Evolutionary conservation across 1,140 invertebrate genomes (phyloP), one percentile per base, ranked within the genome.

Genomic region (Acromyrmex heyeri): DNA sequence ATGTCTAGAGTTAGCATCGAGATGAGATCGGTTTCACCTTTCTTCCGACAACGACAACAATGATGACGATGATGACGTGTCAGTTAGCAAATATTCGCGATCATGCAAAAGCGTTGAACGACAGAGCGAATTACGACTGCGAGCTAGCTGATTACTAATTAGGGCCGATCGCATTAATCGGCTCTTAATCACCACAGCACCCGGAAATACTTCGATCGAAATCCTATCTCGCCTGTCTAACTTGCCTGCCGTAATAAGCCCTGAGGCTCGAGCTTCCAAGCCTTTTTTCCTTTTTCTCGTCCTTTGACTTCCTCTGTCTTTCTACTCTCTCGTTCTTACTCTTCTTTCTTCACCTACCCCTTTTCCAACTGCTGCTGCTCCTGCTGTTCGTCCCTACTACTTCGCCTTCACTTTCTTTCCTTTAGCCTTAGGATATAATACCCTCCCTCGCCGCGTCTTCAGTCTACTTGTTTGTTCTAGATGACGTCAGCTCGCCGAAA

Each of bases 401-500:
- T 53, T 76, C 72, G 44, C 48, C 77, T 21, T 48, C 61, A 62
- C 67, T 50, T 59, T 50, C 53, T 72, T 82, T 61, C 64, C 57
- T 79, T 21, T 62, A 76, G 59, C 83, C 78, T 83, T 48, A 21
- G 50, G 86, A 88, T 64, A 86, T 88, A 69, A 82, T 79, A 73
- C 79, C 76, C 34, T 55, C 44, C 77, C 48, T 64, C 21, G 44
- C 87, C n/a, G 16, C 77, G 62, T 70, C 87, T 67, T 86, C 83
- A 72, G 76, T 89, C 88, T 81, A 72, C 76, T 85, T 87, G 89
- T 90, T 90, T 86, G 69, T 86, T 82, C 69, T 73, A 16, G 82
- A 89, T 91, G 90, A 91, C 88, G 91, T 91, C 90, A 86, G 88
- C 77, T 90, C 69, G 67, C 86, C 87, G 24, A 67, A 86, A 89